Evolutionary conservation across 2,797 vertebrate genomes (phyloP).

Genomic region (Sarcoramphus papa): DNA sequence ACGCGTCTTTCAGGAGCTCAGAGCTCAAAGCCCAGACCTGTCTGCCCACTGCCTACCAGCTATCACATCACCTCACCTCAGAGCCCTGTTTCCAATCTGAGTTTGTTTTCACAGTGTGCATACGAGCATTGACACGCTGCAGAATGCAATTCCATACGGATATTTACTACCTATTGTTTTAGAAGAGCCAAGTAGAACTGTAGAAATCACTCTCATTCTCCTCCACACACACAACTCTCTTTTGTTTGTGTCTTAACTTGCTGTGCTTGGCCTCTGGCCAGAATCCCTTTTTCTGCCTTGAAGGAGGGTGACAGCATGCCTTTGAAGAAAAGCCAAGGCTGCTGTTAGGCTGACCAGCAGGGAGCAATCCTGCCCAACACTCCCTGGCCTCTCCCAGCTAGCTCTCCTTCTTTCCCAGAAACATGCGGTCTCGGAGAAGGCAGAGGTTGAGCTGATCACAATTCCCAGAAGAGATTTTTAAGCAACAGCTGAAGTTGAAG

Average conservation of each 20-base stretch:
- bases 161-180: not conserved
- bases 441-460: not conserved
- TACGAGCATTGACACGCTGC: not conserved
- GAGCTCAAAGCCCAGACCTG: not conserved
- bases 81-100: not conserved
- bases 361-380: constrained; percentile 11
- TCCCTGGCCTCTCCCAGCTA: constrained; percentile 20
- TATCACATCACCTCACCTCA: not conserved
- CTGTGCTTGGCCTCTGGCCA: constrained; percentile 39
- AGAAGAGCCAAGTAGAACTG: not conserved
- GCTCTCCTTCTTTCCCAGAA: constrained; percentile 47
- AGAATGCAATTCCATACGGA: not conserved
- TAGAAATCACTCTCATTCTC: not conserved
- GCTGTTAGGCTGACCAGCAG: constrained; percentile 42
- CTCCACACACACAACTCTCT: not conserved
- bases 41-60: not conserved
- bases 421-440: not conserved
- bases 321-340: constrained; percentile 54
- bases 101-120: not conserved
- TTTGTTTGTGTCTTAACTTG: constrained; percentile 27
- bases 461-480: constrained; percentile 5
- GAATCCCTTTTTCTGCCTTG: not conserved
- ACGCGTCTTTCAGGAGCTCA: not conserved
- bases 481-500: not conserved
- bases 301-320: constrained; percentile 21